Percentiles rank a stretch among this genome's conserved stretches.
These are phyloP conservation scores for Vannuccia rotundouncinata DNA, from an alignment of 2,888 invertebrate genomes.

Conservation along the genomic window DNA sequence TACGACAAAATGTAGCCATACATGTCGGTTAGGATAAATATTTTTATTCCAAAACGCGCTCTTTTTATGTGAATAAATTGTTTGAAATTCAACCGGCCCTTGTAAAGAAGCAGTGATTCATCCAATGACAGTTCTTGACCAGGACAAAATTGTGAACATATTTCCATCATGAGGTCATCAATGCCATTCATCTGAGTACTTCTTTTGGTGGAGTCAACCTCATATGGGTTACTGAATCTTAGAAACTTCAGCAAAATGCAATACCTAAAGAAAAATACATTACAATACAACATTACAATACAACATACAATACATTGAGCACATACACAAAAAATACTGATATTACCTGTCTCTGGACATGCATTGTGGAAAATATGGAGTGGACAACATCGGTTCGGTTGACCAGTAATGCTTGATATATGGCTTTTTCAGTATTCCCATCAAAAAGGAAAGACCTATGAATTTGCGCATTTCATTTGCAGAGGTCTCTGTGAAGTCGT, in stretches of 20 bases:
- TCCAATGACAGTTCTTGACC: constrained; percentile 4
- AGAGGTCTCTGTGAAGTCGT: background rate
- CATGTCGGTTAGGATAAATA: constrained; percentile 9
- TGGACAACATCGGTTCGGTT: background rate
- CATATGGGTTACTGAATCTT: background rate
- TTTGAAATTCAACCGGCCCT: constrained; percentile 20
- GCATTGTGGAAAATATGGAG: background rate
- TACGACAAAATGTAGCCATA: constrained; percentile 21
- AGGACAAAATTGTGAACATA: background rate
- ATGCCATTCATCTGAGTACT: background rate
- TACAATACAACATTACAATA: too few relatives aligned
- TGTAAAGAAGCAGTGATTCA: constrained; percentile 24
- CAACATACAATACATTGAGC: too few relatives aligned
- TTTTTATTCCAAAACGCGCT: constrained; percentile 22
- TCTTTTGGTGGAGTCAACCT: background rate
- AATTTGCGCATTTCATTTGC: background rate
- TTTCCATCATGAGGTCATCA: background rate
- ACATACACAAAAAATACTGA: background rate
- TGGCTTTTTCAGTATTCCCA: background rate
- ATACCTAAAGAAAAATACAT: too few relatives aligned
- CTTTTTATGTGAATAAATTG: constrained; percentile 18
- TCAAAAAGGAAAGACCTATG: background rate
- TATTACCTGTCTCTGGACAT: background rate
- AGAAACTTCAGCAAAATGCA: background rate
- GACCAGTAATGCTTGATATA: background rate